Evolutionary conservation across 2,888 invertebrate genomes (phyloP), one percentile per base, ranked within the genome.

Genomic region (Oligia latruncula): DNA sequence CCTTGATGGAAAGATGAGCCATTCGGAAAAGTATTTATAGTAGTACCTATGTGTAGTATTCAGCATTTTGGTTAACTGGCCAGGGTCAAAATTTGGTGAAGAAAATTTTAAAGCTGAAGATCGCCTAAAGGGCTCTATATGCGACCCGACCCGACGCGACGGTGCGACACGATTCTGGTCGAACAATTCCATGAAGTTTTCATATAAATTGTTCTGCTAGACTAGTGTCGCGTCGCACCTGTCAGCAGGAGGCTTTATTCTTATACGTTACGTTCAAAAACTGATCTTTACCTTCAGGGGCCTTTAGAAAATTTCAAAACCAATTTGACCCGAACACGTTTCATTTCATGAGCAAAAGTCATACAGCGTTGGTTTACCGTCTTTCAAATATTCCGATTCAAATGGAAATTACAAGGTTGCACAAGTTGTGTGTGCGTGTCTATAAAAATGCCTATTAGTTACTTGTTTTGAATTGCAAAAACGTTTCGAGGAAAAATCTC

Each of bases 381-480:
- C 29, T 71, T 67, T 71, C 55, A 46, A 84, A 84, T 71, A 86
- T 73, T 65, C 55, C 52, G n/a, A 86, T 83, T 70, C 43, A 70
- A 67, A 87, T 83, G 74, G 71, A 80, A 85, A 79, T 84, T 52
- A 67, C 29, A 66, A 77, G 43, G 74, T 77, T 77, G 43, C 85
- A 17, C 29, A 86, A 74, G 35, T 35, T 8, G 64, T 66, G 60
- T 72, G 74, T 46, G 74, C 58, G 49, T 73, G 67, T 35, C 66
- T 55, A 74, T 83, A 74, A 83, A 83, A 76, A 87, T 67, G 73
- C 70, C 71, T 83, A 73, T 83, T 86, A 86, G 68, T 76, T 68
- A 83, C 71, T 80, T 62, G 65, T 60, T 77, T 77, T 81, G 46
- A 74, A 85, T 87, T 81, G 85, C 77, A 62, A 81, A 83, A 84